These are phyloP conservation scores for Caenorhabditis brenneri DNA, from an alignment of 1,140 invertebrate genomes.

Conservation along the genomic window DNA sequence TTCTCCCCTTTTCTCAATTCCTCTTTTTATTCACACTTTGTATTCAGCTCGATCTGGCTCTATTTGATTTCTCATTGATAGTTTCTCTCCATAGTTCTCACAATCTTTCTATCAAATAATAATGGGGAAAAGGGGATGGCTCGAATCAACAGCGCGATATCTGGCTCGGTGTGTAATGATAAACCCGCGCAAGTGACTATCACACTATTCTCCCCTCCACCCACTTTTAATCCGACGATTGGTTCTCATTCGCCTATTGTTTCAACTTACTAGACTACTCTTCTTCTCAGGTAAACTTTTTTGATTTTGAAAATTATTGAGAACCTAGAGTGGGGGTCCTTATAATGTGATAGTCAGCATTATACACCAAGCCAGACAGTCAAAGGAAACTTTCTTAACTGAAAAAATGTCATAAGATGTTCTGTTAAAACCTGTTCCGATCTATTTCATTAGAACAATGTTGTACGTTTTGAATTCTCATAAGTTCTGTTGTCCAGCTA, in stretches of 20 bases:
- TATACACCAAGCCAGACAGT: constrained; percentile 27
- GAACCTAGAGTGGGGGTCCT: not conserved
- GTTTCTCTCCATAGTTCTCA: not conserved
- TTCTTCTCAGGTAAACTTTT: constrained; percentile 5
- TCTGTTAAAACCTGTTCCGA: no score
- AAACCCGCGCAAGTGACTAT: constrained; percentile 32
- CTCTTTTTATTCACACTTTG: not conserved
- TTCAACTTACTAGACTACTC: constrained; percentile 29
- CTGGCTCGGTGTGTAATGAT: constrained; percentile 40
- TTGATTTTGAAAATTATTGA: not conserved
- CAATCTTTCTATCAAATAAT: constrained; percentile 15
- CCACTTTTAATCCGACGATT: constrained; percentile 26
- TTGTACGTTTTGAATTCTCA: no score
- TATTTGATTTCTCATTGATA: constrained; percentile 21
- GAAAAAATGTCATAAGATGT: no score
- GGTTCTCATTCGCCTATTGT: constrained; percentile 8
- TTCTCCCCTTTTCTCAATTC: not conserved
- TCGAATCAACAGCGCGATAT: constrained; percentile 34
- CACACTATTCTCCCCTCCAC: constrained; percentile 29
- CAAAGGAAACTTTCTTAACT: no score
- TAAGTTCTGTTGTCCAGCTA: no score
- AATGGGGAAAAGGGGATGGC: not conserved
- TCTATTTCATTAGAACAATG: no score
- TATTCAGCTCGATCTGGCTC: not conserved
- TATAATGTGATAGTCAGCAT: not conserved